phyloP scores from a whole-genome alignment of 2,113 vertebrate species.

The Vicugna pacos region DNA sequence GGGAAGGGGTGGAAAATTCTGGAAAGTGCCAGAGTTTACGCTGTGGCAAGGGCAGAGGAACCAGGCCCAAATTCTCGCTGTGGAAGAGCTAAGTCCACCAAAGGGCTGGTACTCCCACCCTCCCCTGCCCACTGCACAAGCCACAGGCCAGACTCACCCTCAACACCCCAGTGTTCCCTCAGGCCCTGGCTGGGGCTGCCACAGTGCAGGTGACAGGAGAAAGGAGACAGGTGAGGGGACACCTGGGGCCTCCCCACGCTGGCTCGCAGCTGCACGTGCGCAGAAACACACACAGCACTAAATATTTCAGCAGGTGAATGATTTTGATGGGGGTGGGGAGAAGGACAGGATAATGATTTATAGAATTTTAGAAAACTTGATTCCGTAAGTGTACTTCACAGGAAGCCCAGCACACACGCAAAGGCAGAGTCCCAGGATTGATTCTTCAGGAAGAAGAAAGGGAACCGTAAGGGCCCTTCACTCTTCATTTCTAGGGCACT shows the following conservation, averaged over 20 bases:
- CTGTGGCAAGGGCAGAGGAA: neutral
- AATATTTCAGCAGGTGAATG: neutral
- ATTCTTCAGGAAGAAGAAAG: conserved; percentile 44
- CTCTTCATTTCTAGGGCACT: conserved; percentile 19
- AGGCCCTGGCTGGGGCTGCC: neutral
- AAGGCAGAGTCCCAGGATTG: neutral
- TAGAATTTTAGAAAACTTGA: conserved; percentile 60
- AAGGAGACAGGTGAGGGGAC: neutral
- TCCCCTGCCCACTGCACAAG: neutral
- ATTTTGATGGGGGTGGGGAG: neutral
- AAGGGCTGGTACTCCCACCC: no score
- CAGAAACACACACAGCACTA: rapidly evolving
- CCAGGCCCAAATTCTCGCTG: neutral
- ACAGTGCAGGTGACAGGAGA: neutral
- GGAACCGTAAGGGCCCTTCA: conserved; percentile 27
- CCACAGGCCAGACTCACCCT: neutral
- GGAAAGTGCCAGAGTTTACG: neutral
- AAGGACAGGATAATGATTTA: conserved; percentile 31
- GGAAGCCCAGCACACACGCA: neutral
- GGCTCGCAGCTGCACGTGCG: rapidly evolving
- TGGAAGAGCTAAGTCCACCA: neutral
- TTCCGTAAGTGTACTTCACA: conserved; percentile 39
- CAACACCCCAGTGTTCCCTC: rapidly evolving
- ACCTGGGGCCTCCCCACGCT: rapidly evolving
- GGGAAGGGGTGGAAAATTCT: neutral